These are phyloP conservation scores for Ammospiza nelsoni DNA, from an alignment of 2,113 vertebrate genomes.

Conservation along the genomic window DNA sequence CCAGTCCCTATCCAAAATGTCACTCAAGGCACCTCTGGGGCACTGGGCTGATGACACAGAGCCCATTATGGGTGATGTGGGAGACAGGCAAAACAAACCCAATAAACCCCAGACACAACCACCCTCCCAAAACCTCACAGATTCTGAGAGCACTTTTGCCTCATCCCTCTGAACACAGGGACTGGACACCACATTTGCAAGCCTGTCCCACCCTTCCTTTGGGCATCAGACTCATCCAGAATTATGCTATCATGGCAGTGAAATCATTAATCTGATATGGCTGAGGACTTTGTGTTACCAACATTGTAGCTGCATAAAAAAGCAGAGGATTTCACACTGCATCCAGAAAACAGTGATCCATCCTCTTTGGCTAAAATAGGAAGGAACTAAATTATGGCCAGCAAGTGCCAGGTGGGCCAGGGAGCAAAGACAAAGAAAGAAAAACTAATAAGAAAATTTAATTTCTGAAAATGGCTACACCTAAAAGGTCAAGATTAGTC, in stretches of 20 bases:
- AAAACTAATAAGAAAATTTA: neutral
- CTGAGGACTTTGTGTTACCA: neutral
- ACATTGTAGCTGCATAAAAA: accelerated
- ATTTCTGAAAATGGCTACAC: neutral
- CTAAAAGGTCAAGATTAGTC: neutral
- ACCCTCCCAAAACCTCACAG: no score
- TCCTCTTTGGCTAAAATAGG: neutral
- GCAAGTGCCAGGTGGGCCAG: neutral
- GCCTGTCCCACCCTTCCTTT: neutral
- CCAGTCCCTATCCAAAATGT: no score
- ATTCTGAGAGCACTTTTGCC: neutral
- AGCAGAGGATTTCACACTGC: neutral
- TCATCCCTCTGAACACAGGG: neutral
- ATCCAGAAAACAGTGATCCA: neutral
- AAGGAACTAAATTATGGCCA: neutral
- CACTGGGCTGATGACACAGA: no score
- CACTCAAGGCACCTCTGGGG: no score
- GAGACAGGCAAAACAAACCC: no score
- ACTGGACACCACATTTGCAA: neutral
- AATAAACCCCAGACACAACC: no score
- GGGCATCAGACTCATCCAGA: neutral
- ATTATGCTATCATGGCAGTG: neutral
- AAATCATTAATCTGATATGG: neutral
- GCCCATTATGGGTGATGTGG: no score
- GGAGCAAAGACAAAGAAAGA: neutral